A percentile compares a stretch with the other conserved stretches of the same genome.
Conservation (phyloP, 2,113 vertebrate species). For the Machaerirhynchus nigripectus region DNA sequence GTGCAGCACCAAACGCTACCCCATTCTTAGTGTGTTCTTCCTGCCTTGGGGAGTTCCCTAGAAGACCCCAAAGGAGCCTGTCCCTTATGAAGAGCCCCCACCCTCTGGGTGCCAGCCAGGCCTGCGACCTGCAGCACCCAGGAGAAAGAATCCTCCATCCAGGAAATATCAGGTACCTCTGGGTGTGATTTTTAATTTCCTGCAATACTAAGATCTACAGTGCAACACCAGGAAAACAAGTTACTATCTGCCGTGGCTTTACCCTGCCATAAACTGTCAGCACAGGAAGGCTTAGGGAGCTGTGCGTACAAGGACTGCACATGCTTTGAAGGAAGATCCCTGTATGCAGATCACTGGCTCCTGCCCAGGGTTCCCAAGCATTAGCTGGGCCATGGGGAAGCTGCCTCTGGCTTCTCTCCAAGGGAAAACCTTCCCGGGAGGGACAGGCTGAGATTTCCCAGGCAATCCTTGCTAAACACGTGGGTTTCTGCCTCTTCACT, state of each 20-base stretch:
- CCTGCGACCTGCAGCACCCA: not conserved
- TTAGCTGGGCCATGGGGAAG: not conserved
- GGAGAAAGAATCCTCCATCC: not conserved
- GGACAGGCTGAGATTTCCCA: not conserved
- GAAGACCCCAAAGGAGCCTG: not conserved
- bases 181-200: not conserved
- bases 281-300: not conserved
- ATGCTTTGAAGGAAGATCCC: not conserved
- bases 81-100: not conserved
- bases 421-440: not conserved
- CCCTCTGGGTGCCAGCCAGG: not conserved
- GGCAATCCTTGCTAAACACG: not conserved
- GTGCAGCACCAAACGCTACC: not conserved
- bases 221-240: not conserved
- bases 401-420: not conserved
- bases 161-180: not conserved
- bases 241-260: not conserved
- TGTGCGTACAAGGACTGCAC: not conserved
- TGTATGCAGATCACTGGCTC: not conserved
- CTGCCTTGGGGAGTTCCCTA: not conserved
- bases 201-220: not conserved
- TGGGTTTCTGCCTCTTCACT: not conserved
- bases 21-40: not conserved
- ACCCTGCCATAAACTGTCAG: not conserved
- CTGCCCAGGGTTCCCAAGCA: not conserved